Base-by-base conservation (phyloP, 2,113 vertebrate species). In the Campylomormyrus numenius region DNA sequence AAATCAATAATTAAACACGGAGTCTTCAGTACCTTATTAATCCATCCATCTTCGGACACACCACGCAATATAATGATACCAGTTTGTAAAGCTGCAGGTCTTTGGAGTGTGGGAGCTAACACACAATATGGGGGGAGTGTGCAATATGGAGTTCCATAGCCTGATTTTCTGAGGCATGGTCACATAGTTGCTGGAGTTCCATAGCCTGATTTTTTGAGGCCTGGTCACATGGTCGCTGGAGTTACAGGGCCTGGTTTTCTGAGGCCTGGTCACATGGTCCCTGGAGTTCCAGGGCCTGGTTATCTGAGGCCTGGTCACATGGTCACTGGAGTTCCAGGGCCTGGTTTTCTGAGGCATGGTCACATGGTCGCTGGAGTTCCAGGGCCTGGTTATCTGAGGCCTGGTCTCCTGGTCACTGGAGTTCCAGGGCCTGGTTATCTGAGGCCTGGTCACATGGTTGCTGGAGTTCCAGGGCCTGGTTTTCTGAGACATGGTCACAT, bases 131-230 rank as follows among this genome's bases (percentile, higher is more conserved):
- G 24, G 24, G 58, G 8, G 21, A 62, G 24, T n/a, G 7, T 62
- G 58, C 24, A 62, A 27, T n/a, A 66, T 62, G 21, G 21, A n/a
- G 8, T 62, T 62, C 2, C 58, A 27, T 8, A 27, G 58, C 50
- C 15, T 17, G 50, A 5, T 17, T 21, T 1, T 56, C 19, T 19
- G 13, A 52, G 50, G 11, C 50, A 2, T 52, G 50, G 11, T 52
- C 13, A 52, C 50, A 11, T 52, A 2, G 50, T 52, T 0, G 10
- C 53, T 58, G 19, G 19, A 58, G 53, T 21, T 24, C 6, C 19
- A 17, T 0, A 0, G 49, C 11, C 10, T 50, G 11, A 0, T 8
- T 46, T 1, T 9, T 0, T 46, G 46, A 46, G 46, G 46, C 46
- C 0, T 53, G 15, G 50, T 53, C 50, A 19, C 50, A 19, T 53